A percentile compares a stretch with the other conserved stretches of the same genome.
Conservation (phyloP, 2,797 vertebrate species). For the Morelia viridis region DNA sequence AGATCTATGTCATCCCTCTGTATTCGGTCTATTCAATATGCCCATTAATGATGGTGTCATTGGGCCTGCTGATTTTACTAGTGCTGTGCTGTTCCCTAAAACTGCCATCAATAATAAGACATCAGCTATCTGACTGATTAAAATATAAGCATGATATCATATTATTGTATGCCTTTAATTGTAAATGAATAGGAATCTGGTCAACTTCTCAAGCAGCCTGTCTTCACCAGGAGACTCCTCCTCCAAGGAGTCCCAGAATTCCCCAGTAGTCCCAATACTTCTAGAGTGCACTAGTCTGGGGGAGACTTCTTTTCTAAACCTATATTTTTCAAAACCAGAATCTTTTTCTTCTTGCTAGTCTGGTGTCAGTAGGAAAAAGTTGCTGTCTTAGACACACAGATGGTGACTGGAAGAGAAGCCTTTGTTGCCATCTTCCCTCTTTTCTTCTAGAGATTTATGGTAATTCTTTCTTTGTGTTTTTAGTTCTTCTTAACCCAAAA, state of each 20-base stretch:
- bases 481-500: slow-evolving; percentile 11
- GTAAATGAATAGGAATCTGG: not conserved
- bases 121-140: not conserved
- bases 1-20: not conserved
- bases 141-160: not conserved
- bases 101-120: not conserved
- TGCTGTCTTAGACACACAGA: not conserved
- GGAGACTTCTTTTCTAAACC: not conserved
- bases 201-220: not conserved
- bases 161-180: not conserved
- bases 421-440: not conserved
- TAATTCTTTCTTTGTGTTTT: not conserved
- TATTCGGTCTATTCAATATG: not conserved
- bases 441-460: slow-evolving; percentile 28
- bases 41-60: not conserved
- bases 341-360: not conserved
- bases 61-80: not conserved
- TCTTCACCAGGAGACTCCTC: not conserved
- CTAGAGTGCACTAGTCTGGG: not conserved
- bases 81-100: not conserved
- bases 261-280: not conserved
- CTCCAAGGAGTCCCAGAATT: not conserved
- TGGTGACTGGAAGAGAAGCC: not conserved
- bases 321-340: not conserved
- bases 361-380: not conserved